These are phyloP conservation scores for Cactoblastis cactorum DNA, from an alignment of 2,888 invertebrate species.

Conservation along the genomic window DNA sequence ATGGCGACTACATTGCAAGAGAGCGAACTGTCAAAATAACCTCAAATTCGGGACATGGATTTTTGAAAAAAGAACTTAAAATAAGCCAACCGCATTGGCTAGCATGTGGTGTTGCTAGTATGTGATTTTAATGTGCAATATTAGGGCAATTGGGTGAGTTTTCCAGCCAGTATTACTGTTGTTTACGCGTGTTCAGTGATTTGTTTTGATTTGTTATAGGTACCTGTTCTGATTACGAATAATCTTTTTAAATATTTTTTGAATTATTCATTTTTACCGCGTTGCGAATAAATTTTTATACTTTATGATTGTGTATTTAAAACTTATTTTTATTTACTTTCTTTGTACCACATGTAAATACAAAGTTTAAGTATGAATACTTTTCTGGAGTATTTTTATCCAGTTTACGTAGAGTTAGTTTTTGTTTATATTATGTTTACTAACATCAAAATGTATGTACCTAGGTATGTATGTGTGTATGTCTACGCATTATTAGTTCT, in stretches of 20 bases:
- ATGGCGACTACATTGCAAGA: constrained; percentile 5
- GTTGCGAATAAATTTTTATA: background rate
- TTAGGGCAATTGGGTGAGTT: constrained; percentile 16
- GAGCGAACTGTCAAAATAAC: constrained; percentile 20
- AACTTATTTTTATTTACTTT: background rate
- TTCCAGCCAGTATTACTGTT: constrained; percentile 8
- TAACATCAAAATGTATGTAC: background rate
- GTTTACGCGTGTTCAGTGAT: constrained; percentile 8
- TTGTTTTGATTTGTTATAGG: background rate
- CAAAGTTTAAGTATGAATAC: background rate
- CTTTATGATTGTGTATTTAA: background rate
- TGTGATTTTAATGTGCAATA: constrained; percentile 16
- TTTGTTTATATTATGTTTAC: background rate
- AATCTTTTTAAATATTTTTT: background rate
- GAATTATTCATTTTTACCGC: background rate
- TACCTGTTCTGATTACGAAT: background rate
- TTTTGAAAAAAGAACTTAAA: constrained; percentile 7
- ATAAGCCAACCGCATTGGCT: constrained; percentile 6
- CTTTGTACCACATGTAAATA: background rate
- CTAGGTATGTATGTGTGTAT: background rate
- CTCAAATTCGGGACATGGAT: constrained; percentile 7
- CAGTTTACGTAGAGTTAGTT: background rate
- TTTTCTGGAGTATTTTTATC: background rate
- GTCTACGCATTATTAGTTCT: background rate
- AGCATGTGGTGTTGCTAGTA: constrained; percentile 1